Conservation (phyloP, 2,888 invertebrate species). For the Drosophila yooni region DNA sequence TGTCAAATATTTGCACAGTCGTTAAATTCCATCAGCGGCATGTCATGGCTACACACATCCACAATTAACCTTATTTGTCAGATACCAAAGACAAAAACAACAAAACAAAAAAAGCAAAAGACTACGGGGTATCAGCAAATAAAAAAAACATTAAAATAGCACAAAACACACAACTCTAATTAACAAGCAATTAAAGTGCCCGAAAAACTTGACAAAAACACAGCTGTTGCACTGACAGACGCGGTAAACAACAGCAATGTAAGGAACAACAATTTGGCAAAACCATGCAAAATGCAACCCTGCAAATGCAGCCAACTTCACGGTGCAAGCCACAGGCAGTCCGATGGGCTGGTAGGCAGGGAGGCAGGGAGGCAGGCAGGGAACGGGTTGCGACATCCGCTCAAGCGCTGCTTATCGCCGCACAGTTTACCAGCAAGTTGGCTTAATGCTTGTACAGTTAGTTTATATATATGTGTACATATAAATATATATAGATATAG, state of each 20-base stretch:
- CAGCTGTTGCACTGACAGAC: constrained; percentile 59
- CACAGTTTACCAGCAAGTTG: constrained; percentile 43
- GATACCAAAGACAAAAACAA: constrained; percentile 25
- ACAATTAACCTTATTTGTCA: constrained; percentile 56
- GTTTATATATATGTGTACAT: constrained; percentile 3
- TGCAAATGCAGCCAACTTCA: constrained; percentile 49
- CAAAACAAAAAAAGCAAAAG: constrained; percentile 5
- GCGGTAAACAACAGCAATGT: constrained; percentile 38
- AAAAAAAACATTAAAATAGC: constrained; percentile 6
- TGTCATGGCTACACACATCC: constrained; percentile 45
- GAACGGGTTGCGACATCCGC: constrained; percentile 59
- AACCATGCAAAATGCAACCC: constrained; percentile 44
- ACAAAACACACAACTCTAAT: constrained; percentile 65
- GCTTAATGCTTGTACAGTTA: constrained; percentile 42
- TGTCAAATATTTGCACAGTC: constrained; percentile 75
- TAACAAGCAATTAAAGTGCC: constrained; percentile 70
- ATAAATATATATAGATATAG: neutral
- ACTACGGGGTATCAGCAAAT: neutral
- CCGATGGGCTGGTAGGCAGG: constrained; percentile 28
- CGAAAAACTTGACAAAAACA: constrained; percentile 60
- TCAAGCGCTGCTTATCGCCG: constrained; percentile 56
- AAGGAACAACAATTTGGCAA: constrained; percentile 45
- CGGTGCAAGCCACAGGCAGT: constrained; percentile 50
- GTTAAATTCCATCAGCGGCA: constrained; percentile 70
- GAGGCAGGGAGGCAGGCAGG: constrained; percentile 34